Base-by-base conservation (phyloP, 2,797 vertebrate species). In the Fistularia tabacaria region DNA sequence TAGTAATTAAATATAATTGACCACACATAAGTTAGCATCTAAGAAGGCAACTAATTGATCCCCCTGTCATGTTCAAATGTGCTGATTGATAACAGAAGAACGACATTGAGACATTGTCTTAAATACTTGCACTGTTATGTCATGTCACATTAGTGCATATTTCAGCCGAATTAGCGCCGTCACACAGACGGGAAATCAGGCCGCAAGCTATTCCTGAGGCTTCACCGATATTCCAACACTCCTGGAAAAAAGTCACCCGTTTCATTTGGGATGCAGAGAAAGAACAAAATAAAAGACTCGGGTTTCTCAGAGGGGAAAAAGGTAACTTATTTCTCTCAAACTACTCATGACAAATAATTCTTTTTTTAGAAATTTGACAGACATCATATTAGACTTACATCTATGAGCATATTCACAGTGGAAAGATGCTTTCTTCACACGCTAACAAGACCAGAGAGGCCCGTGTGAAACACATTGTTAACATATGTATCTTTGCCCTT, bases 401-500 rank as follows among this genome's bases (percentile, higher is more conserved):
- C 62, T 49, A 48, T 45, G 56, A 47, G 55, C 49, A 13, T 11
- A 59, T 64, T 62, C 55, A 68, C 47, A 59, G 12, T 14, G 49
- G 42, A 69, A 58, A 66, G 51, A 73, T 38, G 72, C 51, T 57
- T 48, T 61, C 69, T 57, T 80, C 45, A 56, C 80, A 63, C 51
- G 71, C 51, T 58, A 76, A 64, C 75, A 58, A 71, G 75, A 79
- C 66, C 66, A 64, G 62, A 67, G 64, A 69, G 74, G 72, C 69
- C 65, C 69, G 49, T 73, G 82, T 82, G 81, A 81, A 82, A 78
- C 69, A 82, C 75, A 80, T 69, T 88, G 84, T 87, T 90, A 86
- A 82, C 87, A 87, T 84, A 77, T 85, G 82, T 84, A 82, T 85
- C 78, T 77, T 52, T 82, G 80, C 84, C 86, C 80, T 84, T 89